Evolutionary conservation across 2,888 invertebrate species (phyloP).

Genomic region (Conops quadrifasciatus): DNA sequence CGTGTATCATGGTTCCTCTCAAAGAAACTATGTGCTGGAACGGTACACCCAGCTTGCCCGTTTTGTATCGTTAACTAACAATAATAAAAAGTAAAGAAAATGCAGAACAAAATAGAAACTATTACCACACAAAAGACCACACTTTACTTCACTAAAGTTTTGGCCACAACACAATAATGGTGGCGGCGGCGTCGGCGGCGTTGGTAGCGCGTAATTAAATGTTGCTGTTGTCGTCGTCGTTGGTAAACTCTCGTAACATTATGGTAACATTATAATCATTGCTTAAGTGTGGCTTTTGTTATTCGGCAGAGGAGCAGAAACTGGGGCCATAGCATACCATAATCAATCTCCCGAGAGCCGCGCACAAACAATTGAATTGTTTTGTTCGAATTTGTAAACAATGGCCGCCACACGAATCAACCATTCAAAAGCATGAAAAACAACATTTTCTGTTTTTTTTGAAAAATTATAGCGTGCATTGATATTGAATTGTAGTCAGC

Average conservation of each 20-base stretch:
- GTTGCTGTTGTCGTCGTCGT: conserved; percentile 35
- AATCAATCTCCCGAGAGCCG: not conserved
- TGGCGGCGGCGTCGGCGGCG: conserved; percentile 13
- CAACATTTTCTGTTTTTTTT: conserved; percentile 46
- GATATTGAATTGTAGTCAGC: conserved; percentile 51
- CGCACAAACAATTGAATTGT: conserved; percentile 35
- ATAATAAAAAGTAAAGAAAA: conserved; percentile 5
- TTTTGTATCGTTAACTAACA: not conserved
- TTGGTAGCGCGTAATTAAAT: conserved; percentile 25
- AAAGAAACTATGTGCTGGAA: no score
- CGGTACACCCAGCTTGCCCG: not conserved
- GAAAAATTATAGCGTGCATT: conserved; percentile 57
- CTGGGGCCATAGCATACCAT: not conserved
- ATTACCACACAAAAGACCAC: no score
- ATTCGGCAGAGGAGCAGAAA: conserved; percentile 6
- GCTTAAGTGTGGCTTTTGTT: conserved; percentile 27
- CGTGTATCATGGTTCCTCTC: no score
- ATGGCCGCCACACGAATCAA: conserved; percentile 22
- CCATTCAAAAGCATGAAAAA: conserved; percentile 50
- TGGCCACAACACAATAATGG: no score
- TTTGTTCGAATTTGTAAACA: conserved; percentile 32
- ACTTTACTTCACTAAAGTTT: no score
- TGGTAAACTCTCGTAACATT: conserved; percentile 30
- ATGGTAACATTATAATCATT: conserved; percentile 23
- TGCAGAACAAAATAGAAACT: not conserved